Conservation (phyloP, 2,888 invertebrate species). For the Philaethria dido region DNA sequence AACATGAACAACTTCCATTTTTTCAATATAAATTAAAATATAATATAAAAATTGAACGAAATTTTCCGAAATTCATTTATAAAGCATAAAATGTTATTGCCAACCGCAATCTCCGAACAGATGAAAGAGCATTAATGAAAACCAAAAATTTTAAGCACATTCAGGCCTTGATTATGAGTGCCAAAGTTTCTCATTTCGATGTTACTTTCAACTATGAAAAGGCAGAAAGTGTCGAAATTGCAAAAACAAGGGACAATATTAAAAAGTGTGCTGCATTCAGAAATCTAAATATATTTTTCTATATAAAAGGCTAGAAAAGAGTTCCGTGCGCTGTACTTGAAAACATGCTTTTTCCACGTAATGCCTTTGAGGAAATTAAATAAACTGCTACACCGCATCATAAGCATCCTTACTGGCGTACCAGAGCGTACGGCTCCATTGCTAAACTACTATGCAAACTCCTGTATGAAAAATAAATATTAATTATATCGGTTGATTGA, state of each 20-base stretch:
- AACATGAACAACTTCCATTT: not conserved
- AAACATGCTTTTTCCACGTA: constrained; percentile 77
- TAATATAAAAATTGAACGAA: not conserved
- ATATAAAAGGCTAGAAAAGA: constrained; percentile 43
- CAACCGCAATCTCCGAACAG: constrained; percentile 24
- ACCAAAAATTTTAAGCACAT: constrained; percentile 24
- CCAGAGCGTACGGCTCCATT: constrained; percentile 35
- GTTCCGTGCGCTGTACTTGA: constrained; percentile 56
- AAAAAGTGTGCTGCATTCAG: constrained; percentile 16
- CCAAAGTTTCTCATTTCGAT: constrained; percentile 24
- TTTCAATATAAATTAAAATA: not conserved
- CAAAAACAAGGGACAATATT: constrained; percentile 17
- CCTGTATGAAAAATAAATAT: too few species aligned
- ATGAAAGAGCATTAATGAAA: constrained; percentile 26
- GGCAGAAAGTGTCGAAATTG: constrained; percentile 17
- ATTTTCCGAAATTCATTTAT: constrained; percentile 12
- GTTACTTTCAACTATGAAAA: constrained; percentile 23
- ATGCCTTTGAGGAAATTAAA: constrained; percentile 82
- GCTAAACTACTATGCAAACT: not conserved
- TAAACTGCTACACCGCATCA: constrained; percentile 80
- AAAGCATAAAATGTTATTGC: constrained; percentile 22
- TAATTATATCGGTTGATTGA: too few species aligned
- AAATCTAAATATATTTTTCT: constrained; percentile 38
- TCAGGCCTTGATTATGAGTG: constrained; percentile 25
- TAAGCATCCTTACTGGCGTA: constrained; percentile 68